These are phyloP conservation scores for Lucifuga dentata DNA, from an alignment of 2,113 vertebrate species.

Conservation along the genomic window DNA sequence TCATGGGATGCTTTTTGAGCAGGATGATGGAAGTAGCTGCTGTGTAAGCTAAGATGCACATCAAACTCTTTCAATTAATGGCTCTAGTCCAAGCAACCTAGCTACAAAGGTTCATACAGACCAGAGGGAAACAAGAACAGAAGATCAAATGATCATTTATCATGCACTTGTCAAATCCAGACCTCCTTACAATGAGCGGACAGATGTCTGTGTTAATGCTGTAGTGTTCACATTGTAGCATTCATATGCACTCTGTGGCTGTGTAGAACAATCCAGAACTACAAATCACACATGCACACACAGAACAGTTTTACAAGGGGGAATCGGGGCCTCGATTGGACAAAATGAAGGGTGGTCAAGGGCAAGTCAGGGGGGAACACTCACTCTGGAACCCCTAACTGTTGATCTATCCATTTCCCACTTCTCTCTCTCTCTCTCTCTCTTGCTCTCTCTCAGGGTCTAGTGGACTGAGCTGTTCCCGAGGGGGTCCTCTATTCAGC, in stretches of 20 bases:
- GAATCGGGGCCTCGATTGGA: conserved; percentile 7
- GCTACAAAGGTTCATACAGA: conserved; percentile 33
- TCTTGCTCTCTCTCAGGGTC: conserved; percentile 45
- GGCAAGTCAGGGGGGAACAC: conserved; percentile 46
- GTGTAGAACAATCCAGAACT: conserved; percentile 2
- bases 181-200: conserved; percentile 74
- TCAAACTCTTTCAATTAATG: conserved; percentile 12
- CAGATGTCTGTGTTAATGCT: conserved; percentile 62
- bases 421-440: conserved; percentile 20
- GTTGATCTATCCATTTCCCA: conserved; percentile 45
- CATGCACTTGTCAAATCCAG: conserved; percentile 74
- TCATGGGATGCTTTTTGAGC: no score
- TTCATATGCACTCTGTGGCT: conserved; percentile 19
- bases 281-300: neutral
- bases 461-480: conserved; percentile 49
- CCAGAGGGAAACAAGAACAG: conserved; percentile 53
- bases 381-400: conserved; percentile 46
- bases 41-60: neutral
- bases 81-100: neutral
- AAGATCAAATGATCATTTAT: conserved; percentile 74
- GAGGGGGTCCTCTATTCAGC: conserved; percentile 61
- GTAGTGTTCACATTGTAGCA: no score
- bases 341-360: conserved; percentile 25
- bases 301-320: no score
- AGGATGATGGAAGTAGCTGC: no score